Conservation (phyloP, 2,888 invertebrate species). For the Piscicola geometra region DNA sequence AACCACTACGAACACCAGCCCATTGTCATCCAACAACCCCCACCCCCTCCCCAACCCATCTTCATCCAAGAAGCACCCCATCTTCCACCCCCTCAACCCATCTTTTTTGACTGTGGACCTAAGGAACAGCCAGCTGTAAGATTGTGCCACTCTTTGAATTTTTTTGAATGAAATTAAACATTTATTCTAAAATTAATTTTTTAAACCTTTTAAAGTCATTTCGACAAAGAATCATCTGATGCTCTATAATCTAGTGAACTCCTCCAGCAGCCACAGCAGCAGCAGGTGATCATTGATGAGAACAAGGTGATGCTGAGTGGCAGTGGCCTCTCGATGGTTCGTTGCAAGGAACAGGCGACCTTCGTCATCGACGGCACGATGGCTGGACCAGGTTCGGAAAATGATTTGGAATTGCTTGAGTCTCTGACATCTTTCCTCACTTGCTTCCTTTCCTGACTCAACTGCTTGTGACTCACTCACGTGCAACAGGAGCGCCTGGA, state of each 20-base stretch:
- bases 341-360: conserved; percentile 83
- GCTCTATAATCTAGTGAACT: no score
- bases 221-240: no score
- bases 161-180: no score
- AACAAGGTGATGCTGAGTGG: conserved; percentile 66
- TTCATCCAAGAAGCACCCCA: conserved; percentile 4
- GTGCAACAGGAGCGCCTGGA: conserved; percentile 66
- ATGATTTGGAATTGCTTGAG: no score
- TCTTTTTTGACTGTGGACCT: neutral
- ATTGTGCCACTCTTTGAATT: no score
- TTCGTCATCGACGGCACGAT: conserved; percentile 86
- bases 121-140: neutral
- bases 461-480: no score
- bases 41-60: conserved; percentile 18
- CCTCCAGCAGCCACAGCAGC: no score
- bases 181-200: no score
- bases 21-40: neutral
- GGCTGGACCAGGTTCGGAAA: conserved; percentile 68
- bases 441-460: no score
- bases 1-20: neutral
- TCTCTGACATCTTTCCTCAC: no score
- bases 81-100: neutral
- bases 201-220: no score
- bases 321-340: conserved; percentile 81
- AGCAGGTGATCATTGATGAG: conserved; percentile 26